Evolutionary conservation across 2,113 vertebrate species (phyloP), one percentile per base, ranked within the genome.

Genomic region (Hyla sarda): DNA sequence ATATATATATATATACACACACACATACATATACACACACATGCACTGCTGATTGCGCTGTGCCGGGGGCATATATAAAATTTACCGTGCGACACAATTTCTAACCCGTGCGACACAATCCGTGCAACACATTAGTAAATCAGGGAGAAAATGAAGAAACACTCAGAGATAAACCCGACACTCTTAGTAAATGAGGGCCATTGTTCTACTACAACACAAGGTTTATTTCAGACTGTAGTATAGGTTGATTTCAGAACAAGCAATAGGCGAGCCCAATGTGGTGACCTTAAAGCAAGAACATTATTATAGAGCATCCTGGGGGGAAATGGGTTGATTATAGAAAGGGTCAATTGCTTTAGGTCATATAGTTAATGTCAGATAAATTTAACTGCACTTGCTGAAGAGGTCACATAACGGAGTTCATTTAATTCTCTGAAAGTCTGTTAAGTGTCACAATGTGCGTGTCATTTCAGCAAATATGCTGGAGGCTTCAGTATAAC

Each of bases 331-430:
- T 30, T 83, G 47, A 74, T 56, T 73, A 25, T 83, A 54, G 21
- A 58, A 83, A 45, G 3, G 21, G 71, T 41, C 69, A 56, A 74
- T 30, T 73, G 34, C 65, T 58, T 45, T 56, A 83, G 82, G 82
- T 83, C 19, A 74, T 58, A 83, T 74, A 25, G 34, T 62, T 75
- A 2, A 80, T 45, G 82, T 75, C 82, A 60, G 52, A 84, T 75
- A 47, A 34, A 72, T 83, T 10, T 83, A 52, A 25, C 10, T 56
- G 23, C 30, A 25, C 67, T 25, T 16, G 28, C 11, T 72, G 65
- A 72, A 82, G 81, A 52, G 47, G 81, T 56, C 48, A 56, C 25
- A 45, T 45, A 34, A 69, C 32, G 1, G 25, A 75, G 41, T 52
- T 19, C 0, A 32, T 30, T 17, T 76, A 16, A 76, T 76, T 72